A percentile compares a stretch with the other conserved stretches of the same genome.
Conservation (phyloP, 2,797 vertebrate species). For the Schizopygopsis malacanthus region DNA sequence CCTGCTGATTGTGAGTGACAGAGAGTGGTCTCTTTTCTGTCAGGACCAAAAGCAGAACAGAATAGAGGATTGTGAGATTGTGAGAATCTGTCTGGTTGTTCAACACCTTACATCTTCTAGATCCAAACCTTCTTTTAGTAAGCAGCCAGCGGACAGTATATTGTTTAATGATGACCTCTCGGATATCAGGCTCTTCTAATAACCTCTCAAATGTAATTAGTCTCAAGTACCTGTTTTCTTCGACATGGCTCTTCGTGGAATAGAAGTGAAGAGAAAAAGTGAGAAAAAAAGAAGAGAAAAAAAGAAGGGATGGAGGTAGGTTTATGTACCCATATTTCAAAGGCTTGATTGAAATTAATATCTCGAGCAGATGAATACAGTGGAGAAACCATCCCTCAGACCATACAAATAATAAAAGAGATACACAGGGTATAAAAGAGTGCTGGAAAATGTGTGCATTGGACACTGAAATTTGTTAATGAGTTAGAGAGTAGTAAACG, state of each 20-base stretch:
- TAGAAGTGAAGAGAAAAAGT: slow-evolving; percentile 57
- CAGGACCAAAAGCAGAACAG: slow-evolving; percentile 37
- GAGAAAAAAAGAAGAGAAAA: slow-evolving; percentile 60
- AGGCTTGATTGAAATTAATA: slow-evolving; percentile 70
- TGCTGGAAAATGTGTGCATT: not conserved
- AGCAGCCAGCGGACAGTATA: not conserved
- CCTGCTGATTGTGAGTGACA: slow-evolving; percentile 26
- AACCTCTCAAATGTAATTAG: slow-evolving; percentile 16
- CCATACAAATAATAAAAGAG: slow-evolving; percentile 1
- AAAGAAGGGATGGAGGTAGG: slow-evolving; percentile 64
- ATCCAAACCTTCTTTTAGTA: not conserved
- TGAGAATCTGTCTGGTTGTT: slow-evolving; percentile 9
- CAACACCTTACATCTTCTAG: not conserved
- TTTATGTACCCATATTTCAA: slow-evolving; percentile 77
- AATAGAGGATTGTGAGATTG: slow-evolving; percentile 27
- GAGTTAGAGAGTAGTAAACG: not conserved
- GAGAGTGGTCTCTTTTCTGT: slow-evolving; percentile 21
- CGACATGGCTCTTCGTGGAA: not conserved
- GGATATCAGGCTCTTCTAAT: slow-evolving; percentile 27
- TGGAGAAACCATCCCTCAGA: slow-evolving; percentile 50
- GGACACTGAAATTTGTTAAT: not conserved
- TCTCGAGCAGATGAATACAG: slow-evolving; percentile 68
- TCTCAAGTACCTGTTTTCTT: slow-evolving; percentile 9
- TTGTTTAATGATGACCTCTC: slow-evolving; percentile 30
- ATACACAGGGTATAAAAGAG: not conserved